These are phyloP conservation scores for Oryzias dopingdopingensis DNA, from an alignment of 2,797 vertebrate species.

Conservation along the genomic window DNA sequence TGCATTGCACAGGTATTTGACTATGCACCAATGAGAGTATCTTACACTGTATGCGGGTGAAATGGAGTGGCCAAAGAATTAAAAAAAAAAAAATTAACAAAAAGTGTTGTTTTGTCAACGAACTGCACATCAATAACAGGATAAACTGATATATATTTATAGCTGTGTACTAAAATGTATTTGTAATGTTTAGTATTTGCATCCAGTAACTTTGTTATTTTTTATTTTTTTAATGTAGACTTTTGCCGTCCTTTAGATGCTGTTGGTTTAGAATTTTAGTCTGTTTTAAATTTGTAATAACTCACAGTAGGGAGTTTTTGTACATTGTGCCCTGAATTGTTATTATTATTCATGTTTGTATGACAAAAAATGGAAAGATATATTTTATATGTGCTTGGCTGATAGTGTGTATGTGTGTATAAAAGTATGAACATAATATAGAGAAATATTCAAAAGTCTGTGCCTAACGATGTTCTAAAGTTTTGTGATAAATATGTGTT, in stretches of 20 bases:
- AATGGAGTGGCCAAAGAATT: constrained; percentile 64
- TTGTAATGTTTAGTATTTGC: constrained; percentile 50
- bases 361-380: too few relatives aligned
- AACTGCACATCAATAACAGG: constrained; percentile 59
- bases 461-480: constrained; percentile 53
- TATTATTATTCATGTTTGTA: constrained; percentile 30
- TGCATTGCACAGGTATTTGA: constrained; percentile 62
- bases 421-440: constrained; percentile 40
- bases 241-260: constrained; percentile 51
- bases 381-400: constrained; percentile 11
- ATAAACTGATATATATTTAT: constrained; percentile 67
- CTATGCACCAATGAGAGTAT: constrained; percentile 69
- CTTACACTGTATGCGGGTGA: constrained; percentile 35
- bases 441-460: constrained; percentile 49
- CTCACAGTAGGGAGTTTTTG: constrained; percentile 69
- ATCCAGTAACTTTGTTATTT: constrained; percentile 41
- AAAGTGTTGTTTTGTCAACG: constrained; percentile 56
- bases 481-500: constrained; percentile 43
- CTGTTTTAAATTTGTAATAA: constrained; percentile 42
- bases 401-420: constrained; percentile 9
- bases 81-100: constrained; percentile 28
- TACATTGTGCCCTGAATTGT: constrained; percentile 42
- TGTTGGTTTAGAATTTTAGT: constrained; percentile 38
- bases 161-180: constrained; percentile 60
- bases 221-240: constrained; percentile 14